phyloP scores from a whole-genome alignment of 2,113 vertebrate genomes.

The Zingel zingel region DNA sequence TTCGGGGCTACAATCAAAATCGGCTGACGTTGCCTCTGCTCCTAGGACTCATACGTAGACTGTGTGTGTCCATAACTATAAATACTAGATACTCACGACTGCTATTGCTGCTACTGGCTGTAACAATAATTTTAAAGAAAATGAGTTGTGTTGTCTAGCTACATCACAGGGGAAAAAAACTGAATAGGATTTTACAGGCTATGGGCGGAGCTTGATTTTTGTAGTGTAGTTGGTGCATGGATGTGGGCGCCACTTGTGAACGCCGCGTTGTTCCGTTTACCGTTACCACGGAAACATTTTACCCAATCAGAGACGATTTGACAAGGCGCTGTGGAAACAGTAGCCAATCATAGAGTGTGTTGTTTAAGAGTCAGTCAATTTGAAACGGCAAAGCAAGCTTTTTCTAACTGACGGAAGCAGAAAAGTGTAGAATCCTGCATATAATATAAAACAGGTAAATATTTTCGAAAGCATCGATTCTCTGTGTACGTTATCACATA shows the following conservation, averaged over 20 bases:
- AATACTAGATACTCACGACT: neutral
- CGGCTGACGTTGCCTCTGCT: no score
- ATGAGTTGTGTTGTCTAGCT: neutral
- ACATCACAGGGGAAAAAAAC: neutral
- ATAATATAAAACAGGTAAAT: constrained; percentile 25
- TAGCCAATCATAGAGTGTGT: constrained; percentile 70
- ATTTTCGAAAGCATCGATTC: neutral
- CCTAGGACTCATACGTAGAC: no score
- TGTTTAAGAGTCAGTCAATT: constrained; percentile 69
- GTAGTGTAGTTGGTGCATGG: no score
- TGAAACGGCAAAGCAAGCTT: constrained; percentile 72
- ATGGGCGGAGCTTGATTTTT: neutral
- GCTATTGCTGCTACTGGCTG: neutral
- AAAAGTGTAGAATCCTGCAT: neutral
- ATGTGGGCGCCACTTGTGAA: neutral
- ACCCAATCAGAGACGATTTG: constrained; percentile 70
- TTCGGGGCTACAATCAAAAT: no score
- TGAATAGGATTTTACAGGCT: neutral
- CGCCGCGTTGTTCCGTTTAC: constrained; percentile 58
- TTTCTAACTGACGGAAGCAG: constrained; percentile 64
- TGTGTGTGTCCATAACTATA: no score
- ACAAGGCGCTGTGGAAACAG: neutral
- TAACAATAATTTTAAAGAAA: neutral
- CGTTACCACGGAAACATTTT: constrained; percentile 67
- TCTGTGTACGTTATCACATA: neutral